Evolutionary conservation across 2,888 invertebrate genomes (phyloP).

Genomic region (Acanthococcus lagerstroemiae): DNA sequence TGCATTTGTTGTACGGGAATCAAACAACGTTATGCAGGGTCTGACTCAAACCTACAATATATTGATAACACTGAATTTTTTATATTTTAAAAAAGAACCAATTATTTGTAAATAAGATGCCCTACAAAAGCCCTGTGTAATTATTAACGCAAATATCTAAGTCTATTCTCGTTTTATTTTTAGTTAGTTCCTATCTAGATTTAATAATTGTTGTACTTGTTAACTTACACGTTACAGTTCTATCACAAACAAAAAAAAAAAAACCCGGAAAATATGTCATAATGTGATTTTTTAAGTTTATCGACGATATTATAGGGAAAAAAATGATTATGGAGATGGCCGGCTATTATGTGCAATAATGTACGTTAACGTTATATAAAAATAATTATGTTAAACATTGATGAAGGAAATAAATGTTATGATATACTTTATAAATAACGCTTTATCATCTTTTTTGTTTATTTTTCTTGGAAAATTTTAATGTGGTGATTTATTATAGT

Average conservation of each 20-base stretch:
- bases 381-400: neutral
- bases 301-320: neutral
- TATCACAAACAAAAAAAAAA: neutral
- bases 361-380: too few species aligned
- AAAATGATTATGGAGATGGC: slow-evolving; percentile 7
- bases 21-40: too few species aligned
- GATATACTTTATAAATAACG: neutral
- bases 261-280: too few species aligned
- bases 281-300: neutral
- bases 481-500: neutral
- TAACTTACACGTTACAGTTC: neutral
- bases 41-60: too few species aligned
- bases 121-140: too few species aligned
- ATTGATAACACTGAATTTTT: too few species aligned
- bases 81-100: slow-evolving; percentile 26
- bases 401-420: neutral
- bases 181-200: slow-evolving; percentile 29
- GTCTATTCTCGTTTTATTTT: slow-evolving; percentile 7
- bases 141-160: neutral
- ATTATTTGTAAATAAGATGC: too few species aligned
- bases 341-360: slow-evolving; percentile 28
- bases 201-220: slow-evolving; percentile 6
- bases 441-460: neutral
- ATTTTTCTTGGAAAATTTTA: neutral
- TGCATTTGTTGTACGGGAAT: too few species aligned